Evolutionary conservation across 2,113 vertebrate species (phyloP).

Genomic region (Actenoides lindsayi): DNA sequence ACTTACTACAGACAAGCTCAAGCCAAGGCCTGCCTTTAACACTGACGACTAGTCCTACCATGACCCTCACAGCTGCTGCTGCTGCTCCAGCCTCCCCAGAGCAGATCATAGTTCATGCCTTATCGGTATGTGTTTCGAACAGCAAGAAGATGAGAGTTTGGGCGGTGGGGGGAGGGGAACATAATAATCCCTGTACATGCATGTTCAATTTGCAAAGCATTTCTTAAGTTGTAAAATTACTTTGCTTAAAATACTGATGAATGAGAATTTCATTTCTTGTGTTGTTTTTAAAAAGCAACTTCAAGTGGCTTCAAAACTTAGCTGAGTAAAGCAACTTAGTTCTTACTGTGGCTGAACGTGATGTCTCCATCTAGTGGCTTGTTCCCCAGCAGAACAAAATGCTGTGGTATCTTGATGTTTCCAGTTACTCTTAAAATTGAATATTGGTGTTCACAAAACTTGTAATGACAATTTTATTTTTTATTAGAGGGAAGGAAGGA

Average conservation of each 20-base stretch:
- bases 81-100: slow-evolving; percentile 91
- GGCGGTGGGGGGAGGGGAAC: neutral
- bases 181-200: fast-evolving
- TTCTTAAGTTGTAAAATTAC: neutral
- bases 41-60: slow-evolving; percentile 84
- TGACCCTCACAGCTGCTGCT: slow-evolving; percentile 86
- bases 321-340: neutral
- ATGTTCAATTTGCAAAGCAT: neutral
- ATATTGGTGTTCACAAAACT: neutral
- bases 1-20: slow-evolving; percentile 91
- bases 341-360: neutral
- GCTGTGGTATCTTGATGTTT: neutral
- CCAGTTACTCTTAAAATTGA: neutral
- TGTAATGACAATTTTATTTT: neutral
- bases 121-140: slow-evolving; percentile 81
- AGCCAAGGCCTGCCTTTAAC: slow-evolving; percentile 92
- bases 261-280: neutral
- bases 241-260: neutral
- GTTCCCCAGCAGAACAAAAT: neutral
- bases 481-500: neutral
- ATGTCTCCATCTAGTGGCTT: neutral
- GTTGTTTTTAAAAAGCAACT: neutral
- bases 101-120: slow-evolving; percentile 96
- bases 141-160: neutral
- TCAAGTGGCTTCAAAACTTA: neutral